Evolutionary conservation across 2,888 invertebrate species (phyloP).

Genomic region (Pyrgus malvae): DNA sequence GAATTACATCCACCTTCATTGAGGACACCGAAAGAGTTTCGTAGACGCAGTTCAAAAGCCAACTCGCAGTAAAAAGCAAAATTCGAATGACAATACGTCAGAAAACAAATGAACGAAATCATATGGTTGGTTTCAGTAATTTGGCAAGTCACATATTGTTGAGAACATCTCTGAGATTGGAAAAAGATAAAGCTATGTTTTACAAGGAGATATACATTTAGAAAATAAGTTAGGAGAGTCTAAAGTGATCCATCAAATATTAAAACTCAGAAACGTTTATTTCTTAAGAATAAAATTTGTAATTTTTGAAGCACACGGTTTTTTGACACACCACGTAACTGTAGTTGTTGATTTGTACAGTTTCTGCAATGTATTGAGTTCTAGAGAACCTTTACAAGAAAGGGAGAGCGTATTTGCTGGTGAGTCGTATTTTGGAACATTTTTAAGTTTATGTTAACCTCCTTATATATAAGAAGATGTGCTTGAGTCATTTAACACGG

Average conservation of each 20-base stretch:
- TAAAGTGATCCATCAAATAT: slow-evolving; percentile 46
- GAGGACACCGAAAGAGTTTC: slow-evolving; percentile 11
- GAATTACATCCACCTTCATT: not conserved
- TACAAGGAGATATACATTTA: slow-evolving; percentile 55
- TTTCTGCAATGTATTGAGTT: slow-evolving; percentile 60
- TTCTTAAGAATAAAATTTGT: slow-evolving; percentile 34
- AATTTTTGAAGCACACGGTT: slow-evolving; percentile 39
- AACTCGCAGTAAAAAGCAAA: slow-evolving; percentile 50
- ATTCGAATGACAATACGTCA: slow-evolving; percentile 58
- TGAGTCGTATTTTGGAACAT: not conserved
- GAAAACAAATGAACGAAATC: slow-evolving; percentile 76
- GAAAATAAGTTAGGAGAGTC: slow-evolving; percentile 58
- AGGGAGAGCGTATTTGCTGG: not conserved
- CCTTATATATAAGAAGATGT: not conserved
- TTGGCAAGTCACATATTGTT: slow-evolving; percentile 72
- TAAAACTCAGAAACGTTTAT: slow-evolving; percentile 52
- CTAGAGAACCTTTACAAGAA: slow-evolving; percentile 21
- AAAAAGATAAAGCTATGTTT: slow-evolving; percentile 56
- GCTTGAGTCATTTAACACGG: not conserved
- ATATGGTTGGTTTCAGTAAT: slow-evolving; percentile 75
- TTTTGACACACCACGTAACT: slow-evolving; percentile 53
- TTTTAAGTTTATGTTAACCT: not conserved
- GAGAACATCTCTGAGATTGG: slow-evolving; percentile 59
- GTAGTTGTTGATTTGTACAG: slow-evolving; percentile 44
- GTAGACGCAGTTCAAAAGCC: not conserved